phyloP scores from a whole-genome alignment of 2,113 vertebrate genomes.

The Neotoma lepida region DNA sequence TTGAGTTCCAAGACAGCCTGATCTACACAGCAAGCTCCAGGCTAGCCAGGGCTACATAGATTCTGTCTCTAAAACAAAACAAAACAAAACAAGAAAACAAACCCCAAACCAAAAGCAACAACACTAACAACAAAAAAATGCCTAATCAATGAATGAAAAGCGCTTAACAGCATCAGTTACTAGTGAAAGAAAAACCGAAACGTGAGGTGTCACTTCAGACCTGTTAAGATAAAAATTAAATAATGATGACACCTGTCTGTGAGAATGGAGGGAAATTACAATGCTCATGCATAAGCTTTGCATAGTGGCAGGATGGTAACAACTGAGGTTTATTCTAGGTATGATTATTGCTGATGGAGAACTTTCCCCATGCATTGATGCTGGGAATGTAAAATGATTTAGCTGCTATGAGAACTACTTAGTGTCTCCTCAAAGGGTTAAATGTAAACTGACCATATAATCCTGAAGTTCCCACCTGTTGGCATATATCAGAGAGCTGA shows the following conservation, averaged over 20 bases:
- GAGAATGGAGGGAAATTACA: neutral
- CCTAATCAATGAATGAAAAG: neutral
- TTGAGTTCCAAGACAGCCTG: neutral
- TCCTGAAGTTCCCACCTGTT: neutral
- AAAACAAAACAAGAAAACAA: neutral
- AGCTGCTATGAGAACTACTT: neutral
- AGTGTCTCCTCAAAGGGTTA: neutral
- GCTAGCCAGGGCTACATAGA: neutral
- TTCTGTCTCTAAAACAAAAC: neutral
- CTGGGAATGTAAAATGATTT: neutral
- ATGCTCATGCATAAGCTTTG: neutral
- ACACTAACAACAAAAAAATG: neutral
- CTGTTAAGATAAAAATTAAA: too few species aligned
- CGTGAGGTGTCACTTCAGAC: neutral
- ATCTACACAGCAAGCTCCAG: neutral
- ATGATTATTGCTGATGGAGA: neutral
- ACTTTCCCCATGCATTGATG: neutral
- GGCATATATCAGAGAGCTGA: neutral
- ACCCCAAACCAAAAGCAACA: neutral
- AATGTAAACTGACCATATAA: neutral
- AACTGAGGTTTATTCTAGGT: neutral
- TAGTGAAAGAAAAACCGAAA: neutral
- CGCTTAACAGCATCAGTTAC: neutral
- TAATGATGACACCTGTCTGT: neutral
- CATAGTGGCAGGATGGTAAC: fast-evolving